phyloP scores from a whole-genome alignment of 2,113 vertebrate genomes.

The Catharus minimus region DNA sequence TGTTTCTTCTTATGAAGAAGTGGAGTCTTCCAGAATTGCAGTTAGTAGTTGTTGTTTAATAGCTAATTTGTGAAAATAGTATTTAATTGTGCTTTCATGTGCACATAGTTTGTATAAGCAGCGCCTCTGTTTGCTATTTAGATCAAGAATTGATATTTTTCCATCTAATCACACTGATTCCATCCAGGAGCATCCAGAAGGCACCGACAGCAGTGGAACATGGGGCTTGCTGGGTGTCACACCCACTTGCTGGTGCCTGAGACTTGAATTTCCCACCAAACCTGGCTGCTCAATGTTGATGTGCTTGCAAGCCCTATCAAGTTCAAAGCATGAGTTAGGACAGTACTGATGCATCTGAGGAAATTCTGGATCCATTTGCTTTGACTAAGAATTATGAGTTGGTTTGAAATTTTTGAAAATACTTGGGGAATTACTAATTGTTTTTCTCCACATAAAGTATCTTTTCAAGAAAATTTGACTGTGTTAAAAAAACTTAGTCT shows the following conservation, averaged over 20 bases:
- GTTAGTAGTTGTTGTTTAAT: not conserved
- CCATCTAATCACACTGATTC: not conserved
- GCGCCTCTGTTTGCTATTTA: not conserved
- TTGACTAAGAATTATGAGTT: not conserved
- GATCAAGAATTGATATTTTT: not conserved
- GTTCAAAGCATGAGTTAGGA: not conserved
- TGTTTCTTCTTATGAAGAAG: not conserved
- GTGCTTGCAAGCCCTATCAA: not conserved
- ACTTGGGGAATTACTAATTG: not conserved
- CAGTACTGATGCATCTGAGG: not conserved
- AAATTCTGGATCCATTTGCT: not conserved
- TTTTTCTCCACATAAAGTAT: conserved; percentile 8
- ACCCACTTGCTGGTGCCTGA: not conserved
- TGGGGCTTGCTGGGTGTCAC: not conserved
- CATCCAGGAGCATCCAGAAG: not conserved
- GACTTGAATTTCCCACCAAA: not conserved
- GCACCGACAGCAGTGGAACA: not conserved
- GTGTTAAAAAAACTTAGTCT: not conserved
- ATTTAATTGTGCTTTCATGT: not conserved
- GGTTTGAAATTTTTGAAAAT: not conserved
- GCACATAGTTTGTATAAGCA: not conserved
- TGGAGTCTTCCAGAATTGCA: not conserved
- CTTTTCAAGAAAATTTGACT: not conserved
- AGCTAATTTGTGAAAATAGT: not conserved
- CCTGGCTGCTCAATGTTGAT: not conserved